A percentile compares a stretch with the other conserved stretches of the same genome.
phyloP scores from a whole-genome alignment of 2,797 vertebrate genomes.

The Sebastiscus albofasciatus region DNA sequence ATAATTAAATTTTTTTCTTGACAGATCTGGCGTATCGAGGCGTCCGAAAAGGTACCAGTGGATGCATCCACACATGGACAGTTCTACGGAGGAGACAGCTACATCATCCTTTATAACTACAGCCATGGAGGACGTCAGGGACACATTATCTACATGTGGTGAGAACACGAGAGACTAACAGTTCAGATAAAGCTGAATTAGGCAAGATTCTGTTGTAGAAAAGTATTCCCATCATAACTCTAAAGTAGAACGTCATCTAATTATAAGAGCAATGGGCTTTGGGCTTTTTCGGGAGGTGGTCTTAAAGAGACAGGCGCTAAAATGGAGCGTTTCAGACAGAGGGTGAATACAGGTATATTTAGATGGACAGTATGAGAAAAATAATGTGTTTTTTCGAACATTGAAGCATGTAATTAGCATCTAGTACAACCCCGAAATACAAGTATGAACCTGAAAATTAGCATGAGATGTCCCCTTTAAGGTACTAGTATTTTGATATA shows the following conservation, averaged over 20 bases:
- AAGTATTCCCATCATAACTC: fast-evolving
- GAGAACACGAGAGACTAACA: conserved; percentile 42
- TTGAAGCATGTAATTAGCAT: too few relatives aligned
- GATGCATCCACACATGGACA: conserved; percentile 87
- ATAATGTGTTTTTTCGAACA: too few relatives aligned
- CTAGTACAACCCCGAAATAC: too few relatives aligned
- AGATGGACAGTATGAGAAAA: fast-evolving
- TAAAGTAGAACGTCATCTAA: background rate
- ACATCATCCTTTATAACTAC: conserved; percentile 95
- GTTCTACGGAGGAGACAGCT: conserved; percentile 98
- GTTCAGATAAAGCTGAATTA: background rate
- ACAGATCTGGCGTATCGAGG: conserved; percentile 97
- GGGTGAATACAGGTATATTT: too few relatives aligned
- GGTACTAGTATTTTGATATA: background rate
- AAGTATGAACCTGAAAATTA: too few relatives aligned
- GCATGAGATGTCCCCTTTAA: background rate
- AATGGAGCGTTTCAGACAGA: fast-evolving
- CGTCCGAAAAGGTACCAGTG: conserved; percentile 88
- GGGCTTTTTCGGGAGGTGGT: too few relatives aligned
- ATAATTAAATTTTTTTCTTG: background rate
- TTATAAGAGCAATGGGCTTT: background rate
- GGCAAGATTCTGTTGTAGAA: too few relatives aligned
- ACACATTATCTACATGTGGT: conserved; percentile 99
- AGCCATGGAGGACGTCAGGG: conserved; percentile 87
- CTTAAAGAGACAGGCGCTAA: too few relatives aligned